A percentile compares a stretch with the other conserved stretches of the same genome.
These are phyloP conservation scores for Hormiphora californensis DNA, from an alignment of 37 sponge, comb jelly and placozoan species.

Conservation along the genomic window DNA sequence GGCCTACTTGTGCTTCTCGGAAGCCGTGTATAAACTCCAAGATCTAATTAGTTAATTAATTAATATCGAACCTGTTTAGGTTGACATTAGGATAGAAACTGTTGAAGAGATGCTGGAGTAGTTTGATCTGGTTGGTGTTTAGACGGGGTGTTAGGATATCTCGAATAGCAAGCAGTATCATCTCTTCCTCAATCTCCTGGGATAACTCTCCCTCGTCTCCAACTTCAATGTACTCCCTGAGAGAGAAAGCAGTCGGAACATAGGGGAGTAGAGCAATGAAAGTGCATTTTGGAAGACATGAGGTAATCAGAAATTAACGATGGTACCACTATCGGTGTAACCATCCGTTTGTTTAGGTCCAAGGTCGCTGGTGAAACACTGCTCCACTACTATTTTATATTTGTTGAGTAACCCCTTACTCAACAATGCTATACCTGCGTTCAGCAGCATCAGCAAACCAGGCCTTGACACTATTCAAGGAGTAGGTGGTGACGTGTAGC, in stretches of 20 bases:
- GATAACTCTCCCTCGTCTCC: not conserved
- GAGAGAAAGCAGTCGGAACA: not conserved
- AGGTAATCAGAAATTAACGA: no score
- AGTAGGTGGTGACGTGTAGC: conserved; percentile 2
- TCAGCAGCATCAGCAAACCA: conserved; percentile 47
- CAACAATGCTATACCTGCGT: not conserved
- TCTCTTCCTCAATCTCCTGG: conserved; percentile 9
- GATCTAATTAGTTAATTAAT: no score
- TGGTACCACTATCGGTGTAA: no score
- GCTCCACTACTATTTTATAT: no score
- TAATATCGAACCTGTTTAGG: conserved; percentile 52
- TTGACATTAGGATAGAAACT: conserved; percentile 28
- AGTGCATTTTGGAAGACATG: no score
- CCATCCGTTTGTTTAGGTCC: no score
- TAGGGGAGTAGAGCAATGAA: not conserved
- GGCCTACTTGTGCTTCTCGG: no score
- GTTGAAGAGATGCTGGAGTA: conserved; percentile 36
- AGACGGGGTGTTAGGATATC: conserved; percentile 36
- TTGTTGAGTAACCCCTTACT: no score
- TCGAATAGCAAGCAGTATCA: conserved; percentile 32
- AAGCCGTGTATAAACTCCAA: no score
- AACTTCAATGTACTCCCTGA: conserved; percentile 25
- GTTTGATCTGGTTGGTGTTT: not conserved
- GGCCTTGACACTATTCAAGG: conserved; percentile 18
- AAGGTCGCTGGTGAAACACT: no score